These are phyloP conservation scores for Syrphus vitripennis DNA, from an alignment of 2,888 invertebrate species.

Conservation along the genomic window DNA sequence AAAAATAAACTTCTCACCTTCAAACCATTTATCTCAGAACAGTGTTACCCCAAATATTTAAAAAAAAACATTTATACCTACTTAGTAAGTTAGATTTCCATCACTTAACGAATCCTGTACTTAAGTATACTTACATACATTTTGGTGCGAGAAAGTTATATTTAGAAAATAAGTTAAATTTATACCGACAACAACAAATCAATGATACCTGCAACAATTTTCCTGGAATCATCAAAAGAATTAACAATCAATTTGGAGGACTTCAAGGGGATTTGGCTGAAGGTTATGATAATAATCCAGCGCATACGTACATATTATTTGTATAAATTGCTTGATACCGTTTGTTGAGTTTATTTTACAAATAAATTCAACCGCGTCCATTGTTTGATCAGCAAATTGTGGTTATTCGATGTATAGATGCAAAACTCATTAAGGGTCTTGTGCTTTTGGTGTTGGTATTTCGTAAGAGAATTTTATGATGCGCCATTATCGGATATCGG, in stretches of 20 bases:
- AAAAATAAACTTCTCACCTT: too few species aligned
- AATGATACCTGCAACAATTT: not conserved
- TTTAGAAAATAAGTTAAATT: not conserved
- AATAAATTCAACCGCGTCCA: conserved; percentile 34
- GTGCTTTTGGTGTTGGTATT: conserved; percentile 22
- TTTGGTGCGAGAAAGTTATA: not conserved
- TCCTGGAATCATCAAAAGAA: not conserved
- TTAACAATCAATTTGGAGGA: conserved; percentile 49
- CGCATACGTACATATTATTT: too few species aligned
- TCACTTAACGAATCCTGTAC: too few species aligned
- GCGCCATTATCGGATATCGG: conserved; percentile 18
- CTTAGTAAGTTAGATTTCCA: too few species aligned
- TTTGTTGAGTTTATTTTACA: conserved; percentile 13
- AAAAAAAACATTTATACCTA: too few species aligned
- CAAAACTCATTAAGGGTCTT: conserved; percentile 7
- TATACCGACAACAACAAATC: not conserved
- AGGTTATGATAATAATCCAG: conserved; percentile 9
- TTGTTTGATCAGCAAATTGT: conserved; percentile 18
- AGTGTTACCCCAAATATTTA: too few species aligned
- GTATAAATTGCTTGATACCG: conserved; percentile 10
- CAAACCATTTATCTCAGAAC: too few species aligned
- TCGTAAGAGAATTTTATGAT: conserved; percentile 31
- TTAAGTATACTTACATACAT: too few species aligned
- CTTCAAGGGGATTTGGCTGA: conserved; percentile 22
- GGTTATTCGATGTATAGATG: conserved; percentile 60